phyloP scores from a whole-genome alignment of 2,113 vertebrate genomes.

The Manacus vitellinus region DNA sequence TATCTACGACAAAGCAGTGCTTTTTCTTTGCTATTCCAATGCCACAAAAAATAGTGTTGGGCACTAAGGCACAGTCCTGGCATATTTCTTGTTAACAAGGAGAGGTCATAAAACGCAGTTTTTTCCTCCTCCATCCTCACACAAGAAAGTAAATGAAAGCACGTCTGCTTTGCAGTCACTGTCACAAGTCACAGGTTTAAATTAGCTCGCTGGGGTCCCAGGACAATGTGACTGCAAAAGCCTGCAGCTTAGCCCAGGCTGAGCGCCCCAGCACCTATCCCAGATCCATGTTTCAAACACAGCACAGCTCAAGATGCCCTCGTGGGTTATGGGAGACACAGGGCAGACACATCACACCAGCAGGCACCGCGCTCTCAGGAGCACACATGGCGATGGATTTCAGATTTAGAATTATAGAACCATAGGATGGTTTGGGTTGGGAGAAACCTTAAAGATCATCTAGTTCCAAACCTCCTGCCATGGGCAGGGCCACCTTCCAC shows the following conservation, averaged over 20 bases:
- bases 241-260: background rate
- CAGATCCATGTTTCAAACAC: background rate
- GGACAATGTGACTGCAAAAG: background rate
- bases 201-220: background rate
- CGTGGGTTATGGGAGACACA: fast-evolving
- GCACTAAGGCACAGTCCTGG: background rate
- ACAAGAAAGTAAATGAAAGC: background rate
- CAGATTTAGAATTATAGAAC: background rate
- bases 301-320: background rate
- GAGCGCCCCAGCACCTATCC: background rate
- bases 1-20: background rate
- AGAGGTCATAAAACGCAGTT: background rate
- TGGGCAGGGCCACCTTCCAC: background rate
- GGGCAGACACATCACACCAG: background rate
- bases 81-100: background rate
- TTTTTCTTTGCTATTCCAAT: background rate
- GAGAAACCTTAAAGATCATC: background rate
- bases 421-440: background rate
- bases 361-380: background rate
- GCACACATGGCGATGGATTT: fast-evolving
- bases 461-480: background rate
- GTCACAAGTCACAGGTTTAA: background rate
- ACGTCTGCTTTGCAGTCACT: background rate
- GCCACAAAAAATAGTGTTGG: background rate
- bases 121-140: background rate